These are phyloP conservation scores for Anser cygnoides DNA, from an alignment of 2,113 vertebrate species.

Conservation along the genomic window DNA sequence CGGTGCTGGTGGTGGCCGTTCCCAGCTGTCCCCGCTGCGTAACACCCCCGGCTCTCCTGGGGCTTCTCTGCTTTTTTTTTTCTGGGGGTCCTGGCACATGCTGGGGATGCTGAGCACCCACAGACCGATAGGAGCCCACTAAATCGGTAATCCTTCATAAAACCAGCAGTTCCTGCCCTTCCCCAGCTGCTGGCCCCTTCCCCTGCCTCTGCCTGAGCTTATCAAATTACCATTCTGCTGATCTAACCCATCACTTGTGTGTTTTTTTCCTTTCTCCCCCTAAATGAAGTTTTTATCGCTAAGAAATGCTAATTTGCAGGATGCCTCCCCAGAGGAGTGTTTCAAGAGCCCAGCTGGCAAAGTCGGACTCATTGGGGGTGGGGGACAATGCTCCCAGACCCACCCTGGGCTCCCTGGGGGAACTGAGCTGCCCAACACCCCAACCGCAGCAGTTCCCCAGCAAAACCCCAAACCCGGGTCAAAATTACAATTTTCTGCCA, in stretches of 20 bases:
- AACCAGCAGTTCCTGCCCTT: not conserved
- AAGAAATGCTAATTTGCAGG: conserved; percentile 24
- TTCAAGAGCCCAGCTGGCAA: conserved; percentile 15
- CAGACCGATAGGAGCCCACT: not conserved
- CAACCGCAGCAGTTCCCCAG: accelerated
- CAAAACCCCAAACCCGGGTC: not conserved
- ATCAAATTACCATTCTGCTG: conserved; percentile 30
- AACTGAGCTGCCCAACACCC: not conserved
- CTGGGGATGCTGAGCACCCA: not conserved
- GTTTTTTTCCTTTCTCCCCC: not conserved
- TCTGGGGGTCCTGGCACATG: not conserved
- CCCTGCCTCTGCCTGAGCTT: not conserved
- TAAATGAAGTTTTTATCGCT: conserved; percentile 10
- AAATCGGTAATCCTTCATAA: not conserved
- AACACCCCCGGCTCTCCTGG: not conserved
- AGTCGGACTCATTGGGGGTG: not conserved
- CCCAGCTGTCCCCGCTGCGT: not conserved
- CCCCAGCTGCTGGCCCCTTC: not conserved
- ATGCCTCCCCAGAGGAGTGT: not conserved
- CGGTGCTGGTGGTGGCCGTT: not conserved
- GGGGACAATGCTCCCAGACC: too few species aligned
- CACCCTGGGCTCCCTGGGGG: not conserved
- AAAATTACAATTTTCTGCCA: not conserved
- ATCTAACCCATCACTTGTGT: not conserved
- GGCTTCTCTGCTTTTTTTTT: not conserved